Conservation (phyloP, 2,113 vertebrate species). For the Fulica atra region DNA sequence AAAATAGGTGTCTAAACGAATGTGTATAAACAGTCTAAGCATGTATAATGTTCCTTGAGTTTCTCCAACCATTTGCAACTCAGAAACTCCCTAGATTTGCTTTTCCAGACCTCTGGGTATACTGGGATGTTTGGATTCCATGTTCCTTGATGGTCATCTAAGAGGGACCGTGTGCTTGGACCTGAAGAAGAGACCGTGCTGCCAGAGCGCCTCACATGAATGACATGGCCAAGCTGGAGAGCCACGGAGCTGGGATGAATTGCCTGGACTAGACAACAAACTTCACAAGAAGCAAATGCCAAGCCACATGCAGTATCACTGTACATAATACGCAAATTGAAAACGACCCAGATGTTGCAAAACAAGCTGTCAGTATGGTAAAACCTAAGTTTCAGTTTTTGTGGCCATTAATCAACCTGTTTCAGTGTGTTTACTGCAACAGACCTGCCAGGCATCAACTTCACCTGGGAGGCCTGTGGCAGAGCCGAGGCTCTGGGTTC, state of each 20-base stretch:
- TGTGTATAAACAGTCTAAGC: not conserved
- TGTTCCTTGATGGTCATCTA: fast-evolving
- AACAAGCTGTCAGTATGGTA: not conserved
- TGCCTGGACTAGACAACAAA: not conserved
- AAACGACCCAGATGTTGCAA: not conserved
- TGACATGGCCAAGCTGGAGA: not conserved
- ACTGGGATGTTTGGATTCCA: not conserved
- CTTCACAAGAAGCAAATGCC: not conserved
- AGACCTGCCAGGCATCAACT: not conserved
- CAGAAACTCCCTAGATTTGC: not conserved
- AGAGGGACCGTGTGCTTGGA: fast-evolving
- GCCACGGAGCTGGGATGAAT: not conserved
- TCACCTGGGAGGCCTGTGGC: not conserved
- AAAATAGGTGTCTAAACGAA: not conserved
- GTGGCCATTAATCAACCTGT: not conserved
- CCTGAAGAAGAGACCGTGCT: not conserved
- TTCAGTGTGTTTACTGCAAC: not conserved
- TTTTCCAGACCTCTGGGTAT: not conserved
- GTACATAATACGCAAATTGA: not conserved
- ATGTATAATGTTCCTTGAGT: not conserved
- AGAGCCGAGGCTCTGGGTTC: not conserved
- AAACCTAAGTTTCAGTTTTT: not conserved
- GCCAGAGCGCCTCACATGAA: not conserved
- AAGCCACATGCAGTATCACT: not conserved
- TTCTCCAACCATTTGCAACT: not conserved